These are phyloP conservation scores for Mesoclemmys tuberculata DNA, from an alignment of 2,113 vertebrate genomes.

Conservation along the genomic window DNA sequence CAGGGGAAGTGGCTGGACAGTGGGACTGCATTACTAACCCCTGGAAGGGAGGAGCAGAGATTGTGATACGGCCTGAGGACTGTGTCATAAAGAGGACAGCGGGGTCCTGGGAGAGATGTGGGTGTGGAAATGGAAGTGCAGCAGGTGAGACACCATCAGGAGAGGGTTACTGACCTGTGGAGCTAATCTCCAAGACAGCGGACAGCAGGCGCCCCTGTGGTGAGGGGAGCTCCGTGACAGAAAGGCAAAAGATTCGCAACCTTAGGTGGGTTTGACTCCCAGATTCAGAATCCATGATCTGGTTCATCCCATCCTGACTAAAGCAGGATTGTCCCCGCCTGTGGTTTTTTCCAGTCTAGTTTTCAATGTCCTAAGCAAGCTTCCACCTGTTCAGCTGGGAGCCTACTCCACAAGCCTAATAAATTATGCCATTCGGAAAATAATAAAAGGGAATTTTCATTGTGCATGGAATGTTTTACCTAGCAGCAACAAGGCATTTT, in stretches of 20 bases:
- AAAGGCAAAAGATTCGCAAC: neutral
- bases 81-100: too few relatives aligned
- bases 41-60: too few relatives aligned
- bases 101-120: too few relatives aligned
- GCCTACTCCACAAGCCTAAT: neutral
- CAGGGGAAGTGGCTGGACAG: too few relatives aligned
- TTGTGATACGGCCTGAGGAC: too few relatives aligned
- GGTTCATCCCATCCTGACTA: neutral
- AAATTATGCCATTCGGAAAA: neutral
- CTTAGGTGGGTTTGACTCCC: neutral
- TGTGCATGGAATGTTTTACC: neutral
- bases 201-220: too few relatives aligned
- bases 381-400: neutral
- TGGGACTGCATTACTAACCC: too few relatives aligned
- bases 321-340: neutral
- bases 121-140: too few relatives aligned
- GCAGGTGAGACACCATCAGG: too few relatives aligned
- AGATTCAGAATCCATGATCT: neutral
- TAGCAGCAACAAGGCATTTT: neutral
- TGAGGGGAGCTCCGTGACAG: too few relatives aligned
- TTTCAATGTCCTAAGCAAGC: neutral
- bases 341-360: neutral
- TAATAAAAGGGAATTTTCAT: neutral
- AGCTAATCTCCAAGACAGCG: too few relatives aligned
- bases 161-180: too few relatives aligned